Evolutionary conservation across 2,113 vertebrate species (phyloP), one percentile per base, ranked within the genome.

Genomic region (Mobula birostris): DNA sequence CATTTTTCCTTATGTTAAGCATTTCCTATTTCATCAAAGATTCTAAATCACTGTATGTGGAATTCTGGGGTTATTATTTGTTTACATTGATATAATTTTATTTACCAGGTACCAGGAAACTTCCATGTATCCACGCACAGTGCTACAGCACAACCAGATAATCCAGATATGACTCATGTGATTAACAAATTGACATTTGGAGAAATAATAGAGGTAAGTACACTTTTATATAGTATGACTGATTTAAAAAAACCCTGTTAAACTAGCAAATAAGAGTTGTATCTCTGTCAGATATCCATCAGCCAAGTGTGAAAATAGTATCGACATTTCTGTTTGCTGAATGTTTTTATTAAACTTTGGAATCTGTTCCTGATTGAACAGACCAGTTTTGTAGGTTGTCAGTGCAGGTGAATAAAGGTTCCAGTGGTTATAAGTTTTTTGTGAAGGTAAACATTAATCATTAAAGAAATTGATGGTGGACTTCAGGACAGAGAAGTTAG

Each of bases 41-140:
- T 90, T 61, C 12, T 63, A 63, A 27, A 61, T 85, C 48, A 4
- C 48, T 48, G 48, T 29, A 85, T 9, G 82, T 88, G 83, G 58
- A 88, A 63, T 32, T 90, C 85, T 32, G 6, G 61, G 29, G 14
- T 36, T 90, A 87, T 27, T 87, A 88, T 63, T 90, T 3, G 29
- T 17, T 29, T 90, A 90, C 63, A n/a, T n/a, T 5, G 61, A n/a
- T 88, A 40, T 24, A 76, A 40, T 27, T 74, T 19, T 70, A 58
- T 94, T 90, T 94, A 94, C 24, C 94, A 99, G 99, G 99, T 99
- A 83, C 99, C 99, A 0, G 99, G 99, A 94, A 99, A 99, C 96
- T 99, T 99, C 95, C 99, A 99, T 0, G 97, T 99, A 95, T 99
- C 99, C 7, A 99, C 99, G 0, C 99, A 99, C 96, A 98, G 99